Conservation (phyloP, 2,888 invertebrate genomes). For the Drosophila anomalipes region DNA sequence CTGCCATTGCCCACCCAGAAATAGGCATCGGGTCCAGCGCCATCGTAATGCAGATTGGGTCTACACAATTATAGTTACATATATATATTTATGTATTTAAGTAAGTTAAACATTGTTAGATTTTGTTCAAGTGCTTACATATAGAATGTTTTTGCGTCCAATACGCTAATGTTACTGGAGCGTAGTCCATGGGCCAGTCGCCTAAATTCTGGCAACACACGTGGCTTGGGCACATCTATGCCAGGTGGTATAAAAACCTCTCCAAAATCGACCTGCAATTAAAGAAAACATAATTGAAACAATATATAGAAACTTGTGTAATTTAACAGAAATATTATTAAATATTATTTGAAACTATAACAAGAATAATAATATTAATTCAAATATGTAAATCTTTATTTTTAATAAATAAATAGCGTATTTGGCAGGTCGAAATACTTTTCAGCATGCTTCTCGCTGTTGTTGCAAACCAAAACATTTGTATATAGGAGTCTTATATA, state of each 20-base stretch:
- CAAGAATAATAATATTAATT: neutral
- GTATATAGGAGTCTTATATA: slow-evolving; percentile 49
- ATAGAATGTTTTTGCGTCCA: slow-evolving; percentile 94
- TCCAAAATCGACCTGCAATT: slow-evolving; percentile 93
- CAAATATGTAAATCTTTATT: neutral
- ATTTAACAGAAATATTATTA: neutral
- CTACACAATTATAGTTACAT: slow-evolving; percentile 86
- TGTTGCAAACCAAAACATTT: slow-evolving; percentile 65
- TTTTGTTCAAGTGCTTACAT: slow-evolving; percentile 50
- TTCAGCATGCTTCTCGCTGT: slow-evolving; percentile 11
- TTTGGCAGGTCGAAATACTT: slow-evolving; percentile 1
- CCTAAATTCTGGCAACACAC: slow-evolving; percentile 94
- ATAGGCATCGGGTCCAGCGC: slow-evolving; percentile 95
- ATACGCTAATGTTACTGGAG: slow-evolving; percentile 95
- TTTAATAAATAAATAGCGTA: neutral
- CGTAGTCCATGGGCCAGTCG: slow-evolving; percentile 94
- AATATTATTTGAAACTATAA: neutral
- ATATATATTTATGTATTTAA: neutral
- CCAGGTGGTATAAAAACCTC: slow-evolving; percentile 92
- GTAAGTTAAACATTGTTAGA: neutral
- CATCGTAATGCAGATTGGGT: slow-evolving; percentile 96
- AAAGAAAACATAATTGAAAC: neutral
- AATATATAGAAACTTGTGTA: neutral
- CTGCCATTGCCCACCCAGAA: slow-evolving; percentile 97
- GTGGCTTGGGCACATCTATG: slow-evolving; percentile 92